Evolutionary conservation across 2,888 invertebrate genomes (phyloP), one percentile per base, ranked within the genome.

Genomic region (Helicoverpa assulta): DNA sequence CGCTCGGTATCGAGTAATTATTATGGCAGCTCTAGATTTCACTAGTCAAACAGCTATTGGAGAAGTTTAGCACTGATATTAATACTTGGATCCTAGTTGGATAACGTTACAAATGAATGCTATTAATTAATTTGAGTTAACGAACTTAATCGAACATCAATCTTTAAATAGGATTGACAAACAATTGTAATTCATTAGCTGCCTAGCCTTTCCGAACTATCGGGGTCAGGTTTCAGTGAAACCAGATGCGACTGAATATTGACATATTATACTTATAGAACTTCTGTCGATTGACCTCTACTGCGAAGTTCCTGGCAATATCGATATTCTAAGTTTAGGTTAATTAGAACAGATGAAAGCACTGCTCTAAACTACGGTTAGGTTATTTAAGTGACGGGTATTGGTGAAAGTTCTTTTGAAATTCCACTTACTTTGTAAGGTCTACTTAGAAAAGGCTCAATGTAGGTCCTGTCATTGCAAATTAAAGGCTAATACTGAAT

Each of bases 171-270:
- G 71, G 71, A 40, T 56, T 71, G 43, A 14, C 55, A 70, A 60
- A 60, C 55, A 56, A 52, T 55, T 0, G 52, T n/a, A 47, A 60
- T 43, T 70, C 60, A 10, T 18, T n/a, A 29, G 29, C 50, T 52
- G 43, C 19, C 26, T 76, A 53, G 19, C 16, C 6, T 54, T 67
- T 12, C 69, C 14, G 40, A 51, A 57, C 26, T 6, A n/a, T 29
- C 29, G 56, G 21, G 58, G 21, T 71, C 58, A 70, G 58, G 40
- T 71, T 18, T 21, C 6, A 19, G 43, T 43, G 12, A n/a, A 54
- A 26, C 40, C 77, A 72, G 54, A 76, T 56, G 70, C 16, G 76
- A 76, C 58, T 69, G 52, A 76, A 57, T 76, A 69, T 76, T 57
- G 57, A 70, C 54, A 54, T 71, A 47, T 53, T 50, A 56, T 7